Conservation (phyloP, 1,140 invertebrate species). For the Chironomus striatipennis region DNA sequence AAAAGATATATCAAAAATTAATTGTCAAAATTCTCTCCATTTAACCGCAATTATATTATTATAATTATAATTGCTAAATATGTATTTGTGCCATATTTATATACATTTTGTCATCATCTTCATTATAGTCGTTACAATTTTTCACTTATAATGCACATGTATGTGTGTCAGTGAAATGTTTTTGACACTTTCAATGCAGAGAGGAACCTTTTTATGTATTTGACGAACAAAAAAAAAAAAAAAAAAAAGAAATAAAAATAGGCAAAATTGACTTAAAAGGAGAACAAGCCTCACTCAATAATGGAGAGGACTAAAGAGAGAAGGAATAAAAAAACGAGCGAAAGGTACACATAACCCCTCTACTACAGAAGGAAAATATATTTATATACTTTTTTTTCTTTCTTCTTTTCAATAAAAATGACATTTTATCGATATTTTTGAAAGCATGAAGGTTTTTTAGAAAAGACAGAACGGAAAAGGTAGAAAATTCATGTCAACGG, state of each 20-base stretch:
- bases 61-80: not conserved
- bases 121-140: not conserved
- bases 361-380: too few species aligned
- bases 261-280: not conserved
- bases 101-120: not conserved
- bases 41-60: conserved; percentile 28
- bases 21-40: conserved; percentile 29
- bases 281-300: not conserved
- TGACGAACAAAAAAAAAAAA: not conserved
- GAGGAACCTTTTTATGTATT: not conserved
- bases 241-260: too few species aligned
- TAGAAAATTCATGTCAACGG: conserved; percentile 7
- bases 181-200: conserved; percentile 1
- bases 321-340: too few species aligned
- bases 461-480: not conserved
- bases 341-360: too few species aligned
- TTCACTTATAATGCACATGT: not conserved
- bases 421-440: conserved; percentile 9
- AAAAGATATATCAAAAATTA: conserved; percentile 3
- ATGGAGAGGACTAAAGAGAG: too few species aligned
- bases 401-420: not conserved
- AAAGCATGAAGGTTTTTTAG: not conserved
- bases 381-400: too few species aligned
- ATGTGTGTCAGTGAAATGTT: not conserved
- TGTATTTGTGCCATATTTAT: not conserved